A percentile compares a stretch with the other conserved stretches of the same genome.
phyloP scores from a whole-genome alignment of 2,797 vertebrate species.

The Prunella strophiata region DNA sequence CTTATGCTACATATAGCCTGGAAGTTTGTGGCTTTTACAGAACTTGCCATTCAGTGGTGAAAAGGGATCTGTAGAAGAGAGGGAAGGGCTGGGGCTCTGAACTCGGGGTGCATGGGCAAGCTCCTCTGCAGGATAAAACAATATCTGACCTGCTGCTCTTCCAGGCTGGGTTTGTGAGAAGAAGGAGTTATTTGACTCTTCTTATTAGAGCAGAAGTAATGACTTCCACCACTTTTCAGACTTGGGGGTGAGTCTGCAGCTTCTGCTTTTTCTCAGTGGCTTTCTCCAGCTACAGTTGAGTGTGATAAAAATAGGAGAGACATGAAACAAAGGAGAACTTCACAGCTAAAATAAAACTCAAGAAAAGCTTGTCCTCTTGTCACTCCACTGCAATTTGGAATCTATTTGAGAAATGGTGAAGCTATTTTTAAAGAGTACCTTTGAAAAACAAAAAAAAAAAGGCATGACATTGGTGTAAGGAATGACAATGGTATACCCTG shows the following conservation, averaged over 20 bases:
- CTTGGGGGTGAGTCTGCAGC: background rate
- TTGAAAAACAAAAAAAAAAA: background rate
- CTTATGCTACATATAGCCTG: conserved; percentile 77
- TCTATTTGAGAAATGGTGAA: background rate
- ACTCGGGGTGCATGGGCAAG: background rate
- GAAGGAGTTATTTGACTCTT: background rate
- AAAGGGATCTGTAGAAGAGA: conserved; percentile 15
- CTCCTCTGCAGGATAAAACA: background rate
- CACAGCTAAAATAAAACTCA: background rate
- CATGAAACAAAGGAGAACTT: conserved; percentile 6
- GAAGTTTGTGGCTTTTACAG: conserved; percentile 77
- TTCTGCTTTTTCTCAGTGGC: conserved; percentile 6
- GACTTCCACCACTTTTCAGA: background rate
- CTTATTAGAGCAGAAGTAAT: background rate
- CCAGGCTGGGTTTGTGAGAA: background rate
- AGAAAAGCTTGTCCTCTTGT: background rate
- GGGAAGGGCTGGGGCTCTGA: background rate
- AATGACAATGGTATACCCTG: background rate
- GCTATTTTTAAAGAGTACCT: background rate
- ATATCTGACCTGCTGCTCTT: background rate
- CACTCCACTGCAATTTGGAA: background rate
- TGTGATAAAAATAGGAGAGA: conserved; percentile 6
- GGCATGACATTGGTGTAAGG: background rate
- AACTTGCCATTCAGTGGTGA: conserved; percentile 65
- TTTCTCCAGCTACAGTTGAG: background rate